A percentile compares a stretch with the other conserved stretches of the same genome.
These are phyloP conservation scores for Isichthys henryi DNA, from an alignment of 2,113 vertebrate genomes.

Conservation along the genomic window DNA sequence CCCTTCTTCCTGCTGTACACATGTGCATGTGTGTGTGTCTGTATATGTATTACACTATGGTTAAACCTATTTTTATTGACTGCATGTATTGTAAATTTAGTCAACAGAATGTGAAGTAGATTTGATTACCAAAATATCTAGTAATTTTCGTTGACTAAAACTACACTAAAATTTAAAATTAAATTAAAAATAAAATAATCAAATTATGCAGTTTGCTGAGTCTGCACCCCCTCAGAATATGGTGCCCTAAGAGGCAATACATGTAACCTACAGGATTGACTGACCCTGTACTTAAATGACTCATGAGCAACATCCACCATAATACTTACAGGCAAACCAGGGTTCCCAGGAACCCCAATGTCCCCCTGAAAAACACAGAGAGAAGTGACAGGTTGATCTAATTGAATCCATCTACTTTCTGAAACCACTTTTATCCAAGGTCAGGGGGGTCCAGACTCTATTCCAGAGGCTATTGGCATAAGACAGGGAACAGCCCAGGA, in stretches of 20 bases:
- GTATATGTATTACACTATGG: no score
- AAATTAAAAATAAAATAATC: background rate
- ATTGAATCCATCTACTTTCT: background rate
- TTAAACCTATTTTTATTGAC: no score
- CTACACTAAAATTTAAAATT: background rate
- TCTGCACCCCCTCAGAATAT: background rate
- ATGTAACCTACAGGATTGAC: background rate
- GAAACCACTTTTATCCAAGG: background rate
- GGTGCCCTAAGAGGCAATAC: background rate
- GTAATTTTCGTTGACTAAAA: background rate
- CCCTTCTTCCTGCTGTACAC: no score
- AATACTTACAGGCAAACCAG: constrained; percentile 46
- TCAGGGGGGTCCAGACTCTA: background rate
- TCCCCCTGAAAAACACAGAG: constrained; percentile 47
- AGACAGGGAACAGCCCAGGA: background rate
- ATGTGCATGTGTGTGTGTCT: no score
- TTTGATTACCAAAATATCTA: background rate
- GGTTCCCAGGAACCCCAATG: constrained; percentile 36
- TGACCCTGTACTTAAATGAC: background rate
- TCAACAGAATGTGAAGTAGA: background rate
- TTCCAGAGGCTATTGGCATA: background rate
- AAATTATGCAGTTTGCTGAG: background rate
- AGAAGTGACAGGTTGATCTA: background rate
- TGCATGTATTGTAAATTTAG: no score
- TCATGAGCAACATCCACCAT: background rate